Percentiles rank a stretch among this genome's conserved stretches.
These are phyloP conservation scores for Plemyria rubiginata DNA, from an alignment of 2,888 invertebrate species.

Conservation along the genomic window DNA sequence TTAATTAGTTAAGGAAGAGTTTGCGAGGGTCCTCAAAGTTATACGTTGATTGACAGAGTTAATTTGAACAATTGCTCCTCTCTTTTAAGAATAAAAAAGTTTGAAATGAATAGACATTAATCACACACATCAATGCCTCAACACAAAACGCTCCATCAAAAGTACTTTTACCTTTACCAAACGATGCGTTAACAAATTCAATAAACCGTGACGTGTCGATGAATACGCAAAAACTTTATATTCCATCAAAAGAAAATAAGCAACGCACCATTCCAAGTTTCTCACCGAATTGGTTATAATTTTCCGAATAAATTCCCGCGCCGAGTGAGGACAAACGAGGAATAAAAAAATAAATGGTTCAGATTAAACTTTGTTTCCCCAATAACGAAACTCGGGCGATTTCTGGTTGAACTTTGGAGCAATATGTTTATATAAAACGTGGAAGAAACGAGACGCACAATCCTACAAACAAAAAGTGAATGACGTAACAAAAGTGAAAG, in stretches of 20 bases:
- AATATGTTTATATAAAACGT: constrained; percentile 29
- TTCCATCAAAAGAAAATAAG: constrained; percentile 25
- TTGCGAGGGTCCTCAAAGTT: constrained; percentile 4
- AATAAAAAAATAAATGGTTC: constrained; percentile 36
- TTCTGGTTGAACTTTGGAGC: constrained; percentile 33
- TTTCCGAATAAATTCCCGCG: constrained; percentile 42
- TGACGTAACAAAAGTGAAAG: constrained; percentile 17
- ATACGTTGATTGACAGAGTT: constrained; percentile 13
- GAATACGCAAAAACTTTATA: constrained; percentile 25
- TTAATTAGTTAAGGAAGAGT: constrained; percentile 27
- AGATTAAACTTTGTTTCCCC: constrained; percentile 41
- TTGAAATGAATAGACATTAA: neutral
- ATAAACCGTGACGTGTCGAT: constrained; percentile 24
- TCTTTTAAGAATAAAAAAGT: neutral
- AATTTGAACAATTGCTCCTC: constrained; percentile 1
- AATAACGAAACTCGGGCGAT: constrained; percentile 27
- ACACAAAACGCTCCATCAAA: constrained; percentile 2
- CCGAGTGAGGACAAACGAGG: constrained; percentile 25
- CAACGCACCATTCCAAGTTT: constrained; percentile 30
- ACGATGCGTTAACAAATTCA: constrained; percentile 25
- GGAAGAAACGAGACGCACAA: constrained; percentile 16
- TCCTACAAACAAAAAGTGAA: constrained; percentile 16
- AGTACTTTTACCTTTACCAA: constrained; percentile 3
- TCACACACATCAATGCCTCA: neutral
- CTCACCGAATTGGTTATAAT: constrained; percentile 41